phyloP scores from a whole-genome alignment of 2,888 invertebrate species.

The Mactromeris polynyma region DNA sequence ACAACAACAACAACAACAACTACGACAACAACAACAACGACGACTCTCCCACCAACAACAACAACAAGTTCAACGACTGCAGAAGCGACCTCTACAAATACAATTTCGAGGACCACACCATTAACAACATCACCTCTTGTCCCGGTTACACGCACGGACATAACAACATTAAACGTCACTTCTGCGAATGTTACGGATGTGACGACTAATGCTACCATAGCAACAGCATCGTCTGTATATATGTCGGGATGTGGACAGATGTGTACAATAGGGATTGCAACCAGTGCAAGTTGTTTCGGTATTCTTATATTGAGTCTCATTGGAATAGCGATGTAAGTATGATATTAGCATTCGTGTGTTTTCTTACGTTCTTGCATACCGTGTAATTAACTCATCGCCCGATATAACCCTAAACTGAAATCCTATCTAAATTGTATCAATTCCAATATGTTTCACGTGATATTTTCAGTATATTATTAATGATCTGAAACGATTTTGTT shows the following conservation, averaged over 20 bases:
- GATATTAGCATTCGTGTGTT: no score
- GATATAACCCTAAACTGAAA: no score
- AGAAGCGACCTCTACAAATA: no score
- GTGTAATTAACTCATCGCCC: no score
- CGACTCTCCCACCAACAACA: constrained; percentile 35
- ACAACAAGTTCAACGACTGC: constrained; percentile 21
- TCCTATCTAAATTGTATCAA: no score
- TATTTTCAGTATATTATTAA: no score
- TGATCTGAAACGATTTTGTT: no score
- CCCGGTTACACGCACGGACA: background rate
- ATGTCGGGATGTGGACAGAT: constrained; percentile 18
- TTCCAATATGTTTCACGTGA: no score
- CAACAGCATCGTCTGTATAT: background rate
- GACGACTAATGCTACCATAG: background rate
- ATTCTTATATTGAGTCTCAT: constrained; percentile 24
- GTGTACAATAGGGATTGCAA: constrained; percentile 38
- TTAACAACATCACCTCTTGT: background rate
- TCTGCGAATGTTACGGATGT: background rate
- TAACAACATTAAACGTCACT: constrained; percentile 19
- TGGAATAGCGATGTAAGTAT: constrained; percentile 31
- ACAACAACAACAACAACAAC: constrained; percentile 60
- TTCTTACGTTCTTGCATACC: no score
- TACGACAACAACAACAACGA: constrained; percentile 39
- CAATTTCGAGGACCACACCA: constrained; percentile 12
- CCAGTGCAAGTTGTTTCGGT: constrained; percentile 31